Conservation (phyloP, 2,797 vertebrate genomes). For the Argyrosomus regius region DNA sequence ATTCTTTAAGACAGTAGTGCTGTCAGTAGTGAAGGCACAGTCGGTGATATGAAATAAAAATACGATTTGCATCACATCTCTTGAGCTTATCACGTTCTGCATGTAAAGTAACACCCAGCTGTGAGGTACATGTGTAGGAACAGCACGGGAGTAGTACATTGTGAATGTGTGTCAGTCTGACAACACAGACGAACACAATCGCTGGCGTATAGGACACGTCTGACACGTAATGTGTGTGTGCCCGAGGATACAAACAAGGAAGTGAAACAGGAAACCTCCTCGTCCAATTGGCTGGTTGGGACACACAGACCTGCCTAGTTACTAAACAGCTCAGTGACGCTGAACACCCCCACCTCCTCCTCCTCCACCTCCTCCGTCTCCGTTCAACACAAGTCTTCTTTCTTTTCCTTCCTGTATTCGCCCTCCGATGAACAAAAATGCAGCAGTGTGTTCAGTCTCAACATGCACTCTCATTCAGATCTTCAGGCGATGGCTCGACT, state of each 20-base stretch:
- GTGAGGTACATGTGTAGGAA: not conserved
- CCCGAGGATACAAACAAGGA: not conserved
- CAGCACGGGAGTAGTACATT: too few relatives aligned
- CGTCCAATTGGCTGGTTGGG: constrained; percentile 46
- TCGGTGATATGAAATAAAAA: not conserved
- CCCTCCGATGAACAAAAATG: constrained; percentile 18
- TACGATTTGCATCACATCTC: constrained; percentile 11
- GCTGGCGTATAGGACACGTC: constrained; percentile 21
- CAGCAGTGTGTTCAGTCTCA: constrained; percentile 22
- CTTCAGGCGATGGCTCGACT: not conserved
- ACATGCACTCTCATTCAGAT: not conserved
- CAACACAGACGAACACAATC: not conserved
- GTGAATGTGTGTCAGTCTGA: constrained; percentile 1
- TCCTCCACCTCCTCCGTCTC: not conserved
- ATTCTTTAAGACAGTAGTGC: not conserved
- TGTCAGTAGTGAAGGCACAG: not conserved
- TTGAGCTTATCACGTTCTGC: not conserved
- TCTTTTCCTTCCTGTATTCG: constrained; percentile 34
- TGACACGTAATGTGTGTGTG: constrained; percentile 26
- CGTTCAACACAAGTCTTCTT: constrained; percentile 21
- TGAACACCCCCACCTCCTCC: too few relatives aligned
- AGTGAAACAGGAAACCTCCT: constrained; percentile 48
- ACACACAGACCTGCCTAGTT: constrained; percentile 7
- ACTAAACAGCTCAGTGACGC: not conserved
- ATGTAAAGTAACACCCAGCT: not conserved